Base-by-base conservation (phyloP, 2,113 vertebrate genomes). In the Mormyrus lacerda region DNA sequence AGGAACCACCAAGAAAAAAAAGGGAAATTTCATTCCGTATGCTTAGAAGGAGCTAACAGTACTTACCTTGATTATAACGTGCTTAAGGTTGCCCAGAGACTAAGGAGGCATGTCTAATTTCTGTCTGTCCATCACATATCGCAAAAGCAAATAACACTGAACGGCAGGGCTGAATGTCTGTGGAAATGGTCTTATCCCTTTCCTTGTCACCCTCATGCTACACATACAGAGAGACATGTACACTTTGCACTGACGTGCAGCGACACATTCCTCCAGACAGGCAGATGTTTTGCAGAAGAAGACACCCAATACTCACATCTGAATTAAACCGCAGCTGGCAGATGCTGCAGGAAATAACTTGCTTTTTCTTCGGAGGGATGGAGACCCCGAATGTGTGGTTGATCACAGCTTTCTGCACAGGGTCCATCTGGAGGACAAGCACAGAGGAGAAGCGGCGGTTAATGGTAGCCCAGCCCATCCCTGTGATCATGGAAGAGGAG, bases 241-340 rank as follows among this genome's bases (percentile, higher is more conserved):
- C 51, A 39, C 48, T 55, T 55, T 19, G 24, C 45, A 27, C 87
- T 24, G 21, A 90, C 58, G 0, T 3, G 3, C 31, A 39, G 7
- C 2, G 21, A 61, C 10, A 61, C 91, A 15, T 7, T 3, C 1
- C 0, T 65, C 7, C 79, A 47, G 1, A 53, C 87, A 89, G 65
- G 85, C n/a, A 3, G 35, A 83, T 91, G 87, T 53, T 50, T 10
- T 48, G 48, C 35, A 42, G 11, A 73, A 10, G 5, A 89, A 91
- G 91, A 86, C 0, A 90, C 53, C 55, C 42, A 69, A 92, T 95
- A 97, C 98, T 97, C 94, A 99, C 98, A 89, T 98, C 97, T 0
- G 98, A 99, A 93, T 99, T 99, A 95, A 99, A 99, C 90, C 97
- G 97, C 92, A 99, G 96, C 92, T 98, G 98, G 94, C 98, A 99